Evolutionary conservation across 1,140 invertebrate genomes (phyloP), one percentile per base, ranked within the genome.

Genomic region (Orius insidiosus): DNA sequence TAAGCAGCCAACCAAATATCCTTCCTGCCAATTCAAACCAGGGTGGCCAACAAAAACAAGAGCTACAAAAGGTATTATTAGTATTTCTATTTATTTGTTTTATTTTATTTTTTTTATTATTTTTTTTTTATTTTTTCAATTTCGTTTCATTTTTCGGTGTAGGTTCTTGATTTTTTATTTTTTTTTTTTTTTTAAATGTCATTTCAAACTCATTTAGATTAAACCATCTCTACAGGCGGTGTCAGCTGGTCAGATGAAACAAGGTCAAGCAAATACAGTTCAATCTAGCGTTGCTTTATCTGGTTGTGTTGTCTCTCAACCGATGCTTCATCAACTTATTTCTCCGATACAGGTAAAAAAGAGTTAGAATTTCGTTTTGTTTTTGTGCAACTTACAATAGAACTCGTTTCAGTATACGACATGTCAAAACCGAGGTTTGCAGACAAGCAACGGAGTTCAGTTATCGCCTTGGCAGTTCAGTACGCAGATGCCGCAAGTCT

Each of bases 401-500:
- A 36, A 11, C 14, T 36, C 35, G 14, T 43, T 43, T 31, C 41
- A 43, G 41, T 43, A 43, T 18, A 43, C 83, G 75, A 45, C 76
- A 14, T 53, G 52, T 46, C 41, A 49, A 11, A 49, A 45, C 15
- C 40, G 47, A 24, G 42, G 47, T 3, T 18, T 49, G 10, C 40
- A 42, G 5, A 39, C 30, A 5, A 49, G 31, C 35, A 49, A 49
- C 31, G 39, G 39, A 1, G 47, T 77, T 65, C 72, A 78, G 3
- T 64, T 69, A 49, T 62, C 64, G 2, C 71, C 71, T 0, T 74
- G 71, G 71, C 67, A 67, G 52, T 69, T 69, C 46, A 62, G 76
- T 71, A 79, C 63, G 70, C 43, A 50, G 34, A 44, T 56, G 75
- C 79, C 74, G 61, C 75, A 71, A 72, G 33, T 45, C 50, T 87